Conservation (phyloP, 2,113 vertebrate genomes). For the Tonatia bakeri region DNA sequence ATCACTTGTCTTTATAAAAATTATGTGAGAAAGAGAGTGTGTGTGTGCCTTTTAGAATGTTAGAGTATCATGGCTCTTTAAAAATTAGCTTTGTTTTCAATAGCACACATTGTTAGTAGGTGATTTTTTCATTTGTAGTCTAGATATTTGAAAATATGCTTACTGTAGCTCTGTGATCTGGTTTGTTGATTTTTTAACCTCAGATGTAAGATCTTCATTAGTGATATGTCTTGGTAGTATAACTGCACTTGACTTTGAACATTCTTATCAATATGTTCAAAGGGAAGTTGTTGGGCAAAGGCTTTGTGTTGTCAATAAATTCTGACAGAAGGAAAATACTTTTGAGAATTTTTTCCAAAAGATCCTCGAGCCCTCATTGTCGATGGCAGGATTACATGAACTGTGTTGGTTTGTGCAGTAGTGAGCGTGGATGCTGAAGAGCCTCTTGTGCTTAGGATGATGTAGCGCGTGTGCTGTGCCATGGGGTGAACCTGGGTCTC, state of each 20-base stretch:
- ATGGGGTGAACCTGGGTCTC: background rate
- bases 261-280: constrained; percentile 67
- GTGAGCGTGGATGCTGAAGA: background rate
- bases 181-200: constrained; percentile 71
- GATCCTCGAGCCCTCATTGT: constrained; percentile 21
- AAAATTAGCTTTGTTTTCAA: constrained; percentile 44
- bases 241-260: constrained; percentile 74
- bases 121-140: constrained; percentile 23
- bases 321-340: constrained; percentile 46
- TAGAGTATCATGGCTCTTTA: constrained; percentile 19
- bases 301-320: constrained; percentile 61
- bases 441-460: background rate
- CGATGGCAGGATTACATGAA: background rate
- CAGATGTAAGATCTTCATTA: constrained; percentile 64
- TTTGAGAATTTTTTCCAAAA: constrained; percentile 42
- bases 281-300: constrained; percentile 67
- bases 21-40: background rate
- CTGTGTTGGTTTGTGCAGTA: background rate
- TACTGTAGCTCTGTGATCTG: background rate
- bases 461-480: background rate
- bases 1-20: constrained; percentile 44
- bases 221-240: constrained; percentile 71
- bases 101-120: background rate
- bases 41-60: constrained; percentile 26
- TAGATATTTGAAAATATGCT: constrained; percentile 55